Evolutionary conservation across 1,140 invertebrate species (phyloP), one percentile per base, ranked within the genome.

Genomic region (Neuroterus valhalla): DNA sequence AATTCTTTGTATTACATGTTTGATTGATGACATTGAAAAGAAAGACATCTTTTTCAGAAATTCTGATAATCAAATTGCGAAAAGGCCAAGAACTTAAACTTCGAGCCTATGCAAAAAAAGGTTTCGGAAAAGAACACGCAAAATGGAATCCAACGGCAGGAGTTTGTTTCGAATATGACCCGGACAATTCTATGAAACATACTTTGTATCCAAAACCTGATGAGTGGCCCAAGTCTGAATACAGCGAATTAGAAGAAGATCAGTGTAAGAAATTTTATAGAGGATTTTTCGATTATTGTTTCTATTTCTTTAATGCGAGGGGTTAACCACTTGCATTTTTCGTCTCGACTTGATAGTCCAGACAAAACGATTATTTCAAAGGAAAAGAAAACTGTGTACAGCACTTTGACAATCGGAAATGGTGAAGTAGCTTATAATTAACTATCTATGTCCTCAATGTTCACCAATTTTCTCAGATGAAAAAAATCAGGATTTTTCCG

Each of bases 101-200:
- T 14, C 92, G 95, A 84, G 98, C 97, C 17, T 99, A 98, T 92
- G 99, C 98, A 0, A 98, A 98, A 80, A 96, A 96, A 90, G 93
- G 98, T 38, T 99, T 99, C 91, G 98, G 98, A 2, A 99, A 99
- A 88, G 99, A 99, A 88, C 99, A 99, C 91, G 98, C 99, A 1
- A 99, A 99, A 90, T 99, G 98, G 98, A 99, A 99, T 91, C 98
- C 98, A 14, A 99, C 98, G 1, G 96, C 96, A 78, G 98, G 98
- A 72, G 98, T 99, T 14, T 95, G 95, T 46, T 99, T 99, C 91
- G 98, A 99, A 90, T 99, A 99, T 92, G 99, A 99, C 91, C 99
- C 99, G 4, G 99, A 99, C 87, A 99, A 99, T 92, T 91, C 94
- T 1, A 95, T 99, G 92, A 92, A 98, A 68, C 99, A 99, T 85